These are phyloP conservation scores for Cottoperca gobio DNA, from an alignment of 2,797 vertebrate species.

Conservation along the genomic window DNA sequence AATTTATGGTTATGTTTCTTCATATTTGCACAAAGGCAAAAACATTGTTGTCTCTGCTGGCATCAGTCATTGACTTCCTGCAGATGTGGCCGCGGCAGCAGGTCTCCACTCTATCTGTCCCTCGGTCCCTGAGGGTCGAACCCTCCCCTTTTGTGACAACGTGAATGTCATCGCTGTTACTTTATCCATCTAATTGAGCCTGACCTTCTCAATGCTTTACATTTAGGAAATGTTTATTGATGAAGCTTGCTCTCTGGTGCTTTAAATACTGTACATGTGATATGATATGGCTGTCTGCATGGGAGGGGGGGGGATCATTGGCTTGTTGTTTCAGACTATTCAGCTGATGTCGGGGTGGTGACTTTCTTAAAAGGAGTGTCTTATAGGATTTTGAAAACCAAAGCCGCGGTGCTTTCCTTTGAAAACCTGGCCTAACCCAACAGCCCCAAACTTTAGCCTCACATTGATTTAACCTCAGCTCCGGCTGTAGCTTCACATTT, in stretches of 20 bases:
- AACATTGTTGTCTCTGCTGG: conserved; percentile 69
- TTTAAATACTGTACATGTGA: conserved; percentile 54
- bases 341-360: conserved; percentile 12
- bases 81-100: conserved; percentile 48
- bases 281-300: conserved; percentile 33
- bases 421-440: conserved; percentile 13
- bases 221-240: conserved; percentile 60
- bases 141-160: conserved; percentile 60
- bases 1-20: conserved; percentile 83
- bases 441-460: conserved; percentile 25
- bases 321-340: conserved; percentile 21
- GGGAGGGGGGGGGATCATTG: not conserved
- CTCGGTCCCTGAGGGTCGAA: conserved; percentile 40
- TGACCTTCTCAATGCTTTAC: conserved; percentile 72
- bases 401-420: conserved; percentile 23
- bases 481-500: conserved; percentile 30
- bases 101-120: conserved; percentile 47
- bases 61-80: conserved; percentile 71
- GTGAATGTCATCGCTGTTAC: conserved; percentile 73
- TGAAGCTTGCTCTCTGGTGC: conserved; percentile 36
- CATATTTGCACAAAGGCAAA: conserved; percentile 79
- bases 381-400: conserved; percentile 29
- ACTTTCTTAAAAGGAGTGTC: not conserved
- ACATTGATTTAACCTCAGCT: conserved; percentile 47
- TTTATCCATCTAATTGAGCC: conserved; percentile 71